phyloP scores from a whole-genome alignment of 1,140 invertebrate species.

The Ephestia elutella region DNA sequence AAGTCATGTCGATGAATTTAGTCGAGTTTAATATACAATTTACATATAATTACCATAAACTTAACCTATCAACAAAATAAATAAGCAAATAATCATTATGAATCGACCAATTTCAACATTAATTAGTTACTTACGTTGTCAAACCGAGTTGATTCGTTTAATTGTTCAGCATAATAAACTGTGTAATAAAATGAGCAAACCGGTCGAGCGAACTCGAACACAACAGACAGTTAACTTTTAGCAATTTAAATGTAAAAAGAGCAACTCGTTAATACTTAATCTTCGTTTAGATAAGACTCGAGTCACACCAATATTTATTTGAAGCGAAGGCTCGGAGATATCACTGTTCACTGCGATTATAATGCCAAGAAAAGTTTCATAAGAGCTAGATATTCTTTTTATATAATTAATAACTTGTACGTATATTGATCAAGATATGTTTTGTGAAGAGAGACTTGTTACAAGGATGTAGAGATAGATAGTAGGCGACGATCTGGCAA shows the following conservation, averaged over 20 bases:
- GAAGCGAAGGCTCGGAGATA: neutral
- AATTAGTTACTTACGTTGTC: conserved; percentile 14
- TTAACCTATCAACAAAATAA: neutral
- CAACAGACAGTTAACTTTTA: conserved; percentile 12
- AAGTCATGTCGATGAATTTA: neutral
- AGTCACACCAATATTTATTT: conserved; percentile 1
- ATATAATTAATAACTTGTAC: no score
- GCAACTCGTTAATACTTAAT: conserved; percentile 11
- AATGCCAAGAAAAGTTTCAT: no score
- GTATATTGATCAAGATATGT: no score
- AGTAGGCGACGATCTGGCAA: no score
- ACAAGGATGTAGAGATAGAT: no score
- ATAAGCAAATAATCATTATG: conserved; percentile 2
- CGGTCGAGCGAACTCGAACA: conserved; percentile 9
- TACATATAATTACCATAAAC: neutral
- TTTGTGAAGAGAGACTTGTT: no score
- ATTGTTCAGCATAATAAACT: conserved; percentile 34
- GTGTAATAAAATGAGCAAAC: conserved; percentile 25
- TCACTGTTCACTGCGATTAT: neutral
- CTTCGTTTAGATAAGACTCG: conserved; percentile 7
- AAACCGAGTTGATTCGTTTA: conserved; percentile 26
- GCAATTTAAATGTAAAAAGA: conserved; percentile 16
- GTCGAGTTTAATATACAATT: neutral
- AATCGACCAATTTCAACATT: conserved; percentile 12
- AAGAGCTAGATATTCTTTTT: no score